Evolutionary conservation across 2,113 vertebrate species (phyloP), one percentile per base, ranked within the genome.

Genomic region (Spea bombifrons): DNA sequence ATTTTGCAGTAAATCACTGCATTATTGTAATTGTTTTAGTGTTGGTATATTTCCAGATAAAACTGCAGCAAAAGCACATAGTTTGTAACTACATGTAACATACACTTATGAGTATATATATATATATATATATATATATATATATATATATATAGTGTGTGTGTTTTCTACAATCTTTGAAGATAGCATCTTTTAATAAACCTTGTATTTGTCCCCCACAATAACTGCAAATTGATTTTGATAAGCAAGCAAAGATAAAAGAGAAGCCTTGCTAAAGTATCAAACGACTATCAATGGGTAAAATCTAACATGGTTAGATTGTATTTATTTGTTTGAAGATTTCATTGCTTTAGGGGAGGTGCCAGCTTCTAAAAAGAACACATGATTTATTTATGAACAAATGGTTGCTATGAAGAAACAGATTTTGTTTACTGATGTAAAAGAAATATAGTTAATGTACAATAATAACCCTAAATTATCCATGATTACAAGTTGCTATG

Each of bases 181-280:
- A 68, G 66, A 68, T 68, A 68, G 45, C 45, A 68, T 47, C 66
- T 68, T 68, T 30, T 68, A 68, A 68, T 68, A 68, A 68, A 68
- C 44, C 48, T 68, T 47, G 43, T 13, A 68, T 47, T 12, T 68
- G 12, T 7, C 44, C 13, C 66, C 66, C 66, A 68, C 48, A 47
- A 47, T 46, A 66, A 46, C 66, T 15, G 66, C 45, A 68, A 47
- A 68, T 68, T 46, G 45, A 68, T 68, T 45, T 46, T 68, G 66
- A 68, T 68, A 10, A 46, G 48, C 5, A 68, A 46, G 48, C 44
- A 68, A 46, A 68, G 66, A 68, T 68, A 68, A 68, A 68, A 68
- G 44, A 47, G 48, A 45, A 68, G 45, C 44, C 30, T 68, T 46
- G 12, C 48, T 68, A 68, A 12, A 68, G 48, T 45, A 68, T 68